Percentiles rank a stretch among this genome's conserved stretches.
Conservation (phyloP, 2,888 invertebrate genomes). For the Anodontia alba region DNA sequence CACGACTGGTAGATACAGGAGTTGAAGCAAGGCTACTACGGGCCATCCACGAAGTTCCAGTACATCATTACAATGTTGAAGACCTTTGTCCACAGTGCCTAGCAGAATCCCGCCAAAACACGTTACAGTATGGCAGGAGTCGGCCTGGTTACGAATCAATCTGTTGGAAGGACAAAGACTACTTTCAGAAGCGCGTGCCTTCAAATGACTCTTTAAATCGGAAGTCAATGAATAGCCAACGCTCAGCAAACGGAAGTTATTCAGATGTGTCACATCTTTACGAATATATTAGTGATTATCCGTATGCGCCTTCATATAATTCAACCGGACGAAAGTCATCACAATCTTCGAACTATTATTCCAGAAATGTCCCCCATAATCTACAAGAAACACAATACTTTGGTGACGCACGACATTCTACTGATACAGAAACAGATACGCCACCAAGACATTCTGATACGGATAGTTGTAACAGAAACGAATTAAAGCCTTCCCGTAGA, state of each 20-base stretch:
- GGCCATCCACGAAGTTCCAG: constrained; percentile 50
- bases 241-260: constrained; percentile 57
- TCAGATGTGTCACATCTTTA: constrained; percentile 62
- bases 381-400: constrained; percentile 42
- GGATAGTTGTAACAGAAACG: constrained; percentile 27
- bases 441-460: constrained; percentile 32
- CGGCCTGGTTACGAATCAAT: constrained; percentile 58
- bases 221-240: constrained; percentile 47
- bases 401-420: constrained; percentile 35
- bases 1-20: constrained; percentile 54
- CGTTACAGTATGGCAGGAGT: constrained; percentile 36
- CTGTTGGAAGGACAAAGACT: constrained; percentile 57
- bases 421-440: constrained; percentile 48
- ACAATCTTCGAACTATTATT: constrained; percentile 50
- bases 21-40: constrained; percentile 54
- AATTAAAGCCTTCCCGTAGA: constrained; percentile 17
- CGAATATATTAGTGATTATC: constrained; percentile 57
- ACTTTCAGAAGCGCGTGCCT: constrained; percentile 53
- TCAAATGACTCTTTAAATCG: constrained; percentile 58
- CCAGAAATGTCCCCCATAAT: constrained; percentile 50
- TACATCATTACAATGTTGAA: constrained; percentile 46
- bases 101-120: constrained; percentile 46
- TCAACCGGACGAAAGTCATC: constrained; percentile 46
- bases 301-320: constrained; percentile 37
- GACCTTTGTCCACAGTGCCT: constrained; percentile 27